Evolutionary conservation across 64 coral and sea anemone genomes (phyloP), one percentile per base, ranked within the genome.

Genomic region (Actinia equina): DNA sequence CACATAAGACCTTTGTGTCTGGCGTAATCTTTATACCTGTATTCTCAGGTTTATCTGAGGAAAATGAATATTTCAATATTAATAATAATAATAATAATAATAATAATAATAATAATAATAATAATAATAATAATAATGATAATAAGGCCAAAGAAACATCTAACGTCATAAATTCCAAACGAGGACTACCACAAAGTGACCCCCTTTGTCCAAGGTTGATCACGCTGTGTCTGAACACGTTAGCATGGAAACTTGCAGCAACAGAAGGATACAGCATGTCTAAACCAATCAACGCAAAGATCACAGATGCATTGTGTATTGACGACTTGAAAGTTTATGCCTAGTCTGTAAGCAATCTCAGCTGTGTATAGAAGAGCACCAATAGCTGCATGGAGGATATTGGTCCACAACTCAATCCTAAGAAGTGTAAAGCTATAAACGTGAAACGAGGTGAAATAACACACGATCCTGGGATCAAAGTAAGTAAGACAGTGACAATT

Each of bases 211-310:
- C 85, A 18, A 43, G 85, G 23, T 25, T 86, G 30, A 69, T 86
- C 61, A 86, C 85, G 20, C 49, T 86, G 60, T 86, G 85, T 11
- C n/a, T 85, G 42, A 85, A 85, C 52, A 52, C 83, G 8, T 4
- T 85, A 23, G 83, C 83, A 43, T 62, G 83, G 83, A 85, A 26
- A 9, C 55, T 85, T 5, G 30, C 17, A 5, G 51, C 83, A 53
- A 85, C 83, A 37, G 83, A 85, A 26, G 83, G 83, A 15, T 85
- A 86, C 65, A 86, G 84, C 25, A 22, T 86, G 17, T 86, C 84
- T 27, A 86, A 63, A 86, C 84, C 43, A 63, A 42, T 86, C 53
- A 30, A 26, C 6, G 43, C 3, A 1, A 69, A 62, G 20, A 63
- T 69, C 19, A 69, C 60, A 42, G 26, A 69, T 71, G 6, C 65